Percentiles rank a stretch among this genome's conserved stretches.
phyloP scores from a whole-genome alignment of 1,140 invertebrate genomes.

The Psilanteris sp. region DNA sequence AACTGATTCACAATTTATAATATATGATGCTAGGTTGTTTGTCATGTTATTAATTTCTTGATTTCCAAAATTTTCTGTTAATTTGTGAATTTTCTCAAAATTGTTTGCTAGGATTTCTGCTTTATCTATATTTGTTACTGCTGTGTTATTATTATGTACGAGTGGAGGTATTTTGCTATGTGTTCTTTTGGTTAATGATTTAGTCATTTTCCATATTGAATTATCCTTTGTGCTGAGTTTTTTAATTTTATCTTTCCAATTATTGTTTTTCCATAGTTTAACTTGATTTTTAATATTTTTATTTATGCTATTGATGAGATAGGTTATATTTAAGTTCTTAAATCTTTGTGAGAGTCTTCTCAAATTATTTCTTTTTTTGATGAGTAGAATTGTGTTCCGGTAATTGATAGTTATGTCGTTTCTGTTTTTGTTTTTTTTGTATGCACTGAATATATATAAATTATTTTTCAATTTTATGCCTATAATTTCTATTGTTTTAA shows the following conservation, averaged over 20 bases:
- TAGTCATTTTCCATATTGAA: constrained; percentile 47
- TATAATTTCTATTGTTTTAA: too few species aligned
- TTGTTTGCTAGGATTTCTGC: background rate
- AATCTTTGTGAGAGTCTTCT: constrained; percentile 18
- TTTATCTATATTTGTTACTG: background rate
- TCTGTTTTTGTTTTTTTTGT: too few species aligned
- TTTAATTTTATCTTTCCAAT: constrained; percentile 43
- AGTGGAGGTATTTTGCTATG: constrained; percentile 8
- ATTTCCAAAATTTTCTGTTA: background rate
- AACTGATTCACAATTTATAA: too few species aligned
- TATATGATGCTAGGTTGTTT: too few species aligned
- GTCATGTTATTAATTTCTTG: background rate
- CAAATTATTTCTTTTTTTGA: too few species aligned
- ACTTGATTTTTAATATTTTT: constrained; percentile 23
- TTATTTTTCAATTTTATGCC: too few species aligned
- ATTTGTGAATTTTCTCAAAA: background rate
- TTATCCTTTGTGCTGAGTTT: constrained; percentile 45
- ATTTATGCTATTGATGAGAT: constrained; percentile 1
- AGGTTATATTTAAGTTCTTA: background rate
- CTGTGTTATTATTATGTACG: background rate
- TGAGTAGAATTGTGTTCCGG: too few species aligned
- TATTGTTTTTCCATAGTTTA: constrained; percentile 22
- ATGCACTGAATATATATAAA: too few species aligned
- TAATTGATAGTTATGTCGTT: too few species aligned
- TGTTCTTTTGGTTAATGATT: constrained; percentile 33